Percentiles rank a stretch among this genome's conserved stretches.
Conservation (phyloP, 2,113 vertebrate species). For the Nyctibius bracteatus region DNA sequence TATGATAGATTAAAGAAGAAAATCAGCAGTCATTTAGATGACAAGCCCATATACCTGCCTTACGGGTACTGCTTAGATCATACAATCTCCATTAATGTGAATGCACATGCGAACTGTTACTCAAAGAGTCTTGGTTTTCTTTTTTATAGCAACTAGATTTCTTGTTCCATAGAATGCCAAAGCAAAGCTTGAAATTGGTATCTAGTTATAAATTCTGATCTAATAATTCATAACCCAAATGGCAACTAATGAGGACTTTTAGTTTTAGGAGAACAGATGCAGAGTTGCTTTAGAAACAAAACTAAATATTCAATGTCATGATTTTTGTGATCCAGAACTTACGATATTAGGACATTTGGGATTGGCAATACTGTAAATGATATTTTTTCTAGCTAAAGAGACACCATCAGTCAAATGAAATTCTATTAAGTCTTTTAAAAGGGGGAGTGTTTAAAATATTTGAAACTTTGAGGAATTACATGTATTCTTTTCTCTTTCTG, state of each 20-base stretch:
- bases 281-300: not conserved
- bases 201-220: slow-evolving; percentile 14
- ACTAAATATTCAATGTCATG: slow-evolving; percentile 2
- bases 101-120: not conserved
- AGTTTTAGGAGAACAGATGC: slow-evolving; percentile 55
- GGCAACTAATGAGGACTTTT: slow-evolving; percentile 40
- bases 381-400: not conserved
- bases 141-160: not conserved
- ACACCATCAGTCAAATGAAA: not conserved
- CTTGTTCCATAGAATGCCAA: not conserved
- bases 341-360: not conserved
- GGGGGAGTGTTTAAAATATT: not conserved
- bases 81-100: not conserved
- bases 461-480: not conserved
- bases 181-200: not conserved
- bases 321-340: slow-evolving; percentile 15
- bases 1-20: not conserved
- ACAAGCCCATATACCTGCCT: not conserved
- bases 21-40: not conserved
- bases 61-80: not conserved
- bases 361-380: not conserved
- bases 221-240: slow-evolving; percentile 42
- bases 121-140: not conserved
- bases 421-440: not conserved
- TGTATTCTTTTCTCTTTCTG: not conserved